Conservation (phyloP, 2,888 invertebrate species). For the Idaea straminata region DNA sequence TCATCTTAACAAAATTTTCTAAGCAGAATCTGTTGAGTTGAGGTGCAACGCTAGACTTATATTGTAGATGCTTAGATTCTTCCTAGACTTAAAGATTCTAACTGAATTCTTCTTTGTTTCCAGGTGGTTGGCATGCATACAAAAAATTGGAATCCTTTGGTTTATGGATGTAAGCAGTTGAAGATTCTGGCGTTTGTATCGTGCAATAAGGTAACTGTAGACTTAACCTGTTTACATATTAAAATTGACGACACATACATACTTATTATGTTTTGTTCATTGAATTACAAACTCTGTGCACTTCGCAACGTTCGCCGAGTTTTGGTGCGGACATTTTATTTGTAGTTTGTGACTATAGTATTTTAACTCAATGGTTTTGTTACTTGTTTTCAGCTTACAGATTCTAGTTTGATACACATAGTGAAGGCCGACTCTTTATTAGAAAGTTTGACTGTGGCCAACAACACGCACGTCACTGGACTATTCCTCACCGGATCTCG, state of each 20-base stretch:
- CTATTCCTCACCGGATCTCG: conserved; percentile 59
- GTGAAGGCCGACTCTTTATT: conserved; percentile 59
- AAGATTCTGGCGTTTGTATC: conserved; percentile 69
- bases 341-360: background rate
- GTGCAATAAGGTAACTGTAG: conserved; percentile 61
- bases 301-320: too few relatives aligned
- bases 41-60: too few relatives aligned
- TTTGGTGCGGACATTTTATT: too few relatives aligned
- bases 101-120: conserved; percentile 26
- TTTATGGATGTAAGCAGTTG: conserved; percentile 72
- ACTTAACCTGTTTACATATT: background rate
- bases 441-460: conserved; percentile 57
- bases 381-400: conserved; percentile 53
- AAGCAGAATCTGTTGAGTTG: too few relatives aligned
- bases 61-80: too few relatives aligned
- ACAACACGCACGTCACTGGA: conserved; percentile 68
- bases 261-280: too few relatives aligned
- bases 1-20: too few relatives aligned
- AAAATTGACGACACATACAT: too few relatives aligned
- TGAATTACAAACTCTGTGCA: too few relatives aligned
- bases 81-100: background rate
- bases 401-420: conserved; percentile 63
- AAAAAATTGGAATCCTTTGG: conserved; percentile 75
- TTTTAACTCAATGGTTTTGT: conserved; percentile 15
- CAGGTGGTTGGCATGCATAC: conserved; percentile 72